Evolutionary conservation across 2,888 invertebrate genomes (phyloP), one percentile per base, ranked within the genome.

Genomic region (Coelinius sp.): DNA sequence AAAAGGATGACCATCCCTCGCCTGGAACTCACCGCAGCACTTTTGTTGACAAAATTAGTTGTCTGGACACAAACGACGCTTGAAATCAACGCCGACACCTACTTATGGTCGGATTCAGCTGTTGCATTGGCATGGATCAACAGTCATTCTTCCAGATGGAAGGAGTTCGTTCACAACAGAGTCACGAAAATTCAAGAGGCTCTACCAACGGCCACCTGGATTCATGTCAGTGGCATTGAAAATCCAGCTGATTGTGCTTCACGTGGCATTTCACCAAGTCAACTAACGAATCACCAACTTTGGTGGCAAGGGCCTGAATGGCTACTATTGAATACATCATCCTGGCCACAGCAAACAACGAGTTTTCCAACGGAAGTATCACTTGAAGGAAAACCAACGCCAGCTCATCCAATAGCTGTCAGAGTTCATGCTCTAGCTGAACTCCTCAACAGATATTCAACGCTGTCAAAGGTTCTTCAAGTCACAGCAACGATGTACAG

Each of bases 1-100:
- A 81, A 79, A 46, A 38, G 66, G n/a, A 68, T 73, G 5, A 71
- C 80, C 0, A 68, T 81, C 8, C 77, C 79, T 0, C 65, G 81
- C 0, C 68, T 81, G 24, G 78, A 82, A 44, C 66, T 82, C 7
- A 73, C 75, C 22, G 75, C 5, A 46, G 76, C 76, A 7, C 10
- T 70, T 20, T 31, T 78, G 5, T 71, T 74, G 0, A 44, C 77
- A 0, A 65, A 65, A 46, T 31, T 75, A 4, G 67, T 68, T 0
- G 14, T 64, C 1, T 52, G 70, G 10, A 22, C 27, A 44, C 24
- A 20, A 2, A 6, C 10, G 2, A 25, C 12, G 65, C 17, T 52
- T 70, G 5, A 49, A 6, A 2, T 49, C 22, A 25, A 10, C 4
- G 67, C 66, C 5, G n/a, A 71, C 1, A 70, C 49, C 4, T 59